Conservation (phyloP, 2,888 invertebrate genomes). For the Hesperia comma region DNA sequence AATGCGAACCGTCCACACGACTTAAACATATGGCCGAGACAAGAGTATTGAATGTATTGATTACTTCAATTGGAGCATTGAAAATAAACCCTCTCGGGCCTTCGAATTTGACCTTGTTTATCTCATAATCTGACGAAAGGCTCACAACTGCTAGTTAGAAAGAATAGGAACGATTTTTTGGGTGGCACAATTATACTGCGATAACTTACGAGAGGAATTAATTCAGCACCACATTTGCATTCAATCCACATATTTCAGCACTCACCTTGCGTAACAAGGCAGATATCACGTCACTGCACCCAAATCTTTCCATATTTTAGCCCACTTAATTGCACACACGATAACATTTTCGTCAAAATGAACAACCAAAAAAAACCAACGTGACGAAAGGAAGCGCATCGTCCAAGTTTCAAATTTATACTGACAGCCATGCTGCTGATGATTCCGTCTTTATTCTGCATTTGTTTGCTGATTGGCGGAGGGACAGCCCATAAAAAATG, state of each 20-base stretch:
- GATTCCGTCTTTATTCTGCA: constrained; percentile 92
- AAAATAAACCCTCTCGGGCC: constrained; percentile 46
- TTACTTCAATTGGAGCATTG: constrained; percentile 52
- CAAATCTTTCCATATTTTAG: constrained; percentile 82
- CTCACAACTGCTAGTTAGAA: constrained; percentile 62
- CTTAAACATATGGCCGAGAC: constrained; percentile 76
- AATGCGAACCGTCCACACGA: constrained; percentile 67
- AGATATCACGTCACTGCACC: constrained; percentile 80
- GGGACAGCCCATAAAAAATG: constrained; percentile 61
- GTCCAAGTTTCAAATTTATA: constrained; percentile 96
- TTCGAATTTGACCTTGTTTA: constrained; percentile 65
- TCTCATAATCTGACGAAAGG: constrained; percentile 65
- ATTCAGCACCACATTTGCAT: constrained; percentile 8
- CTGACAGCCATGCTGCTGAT: constrained; percentile 97
- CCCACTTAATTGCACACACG: constrained; percentile 81
- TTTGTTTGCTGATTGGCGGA: constrained; percentile 87
- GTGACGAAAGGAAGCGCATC: constrained; percentile 93
- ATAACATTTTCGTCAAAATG: constrained; percentile 80
- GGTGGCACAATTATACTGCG: constrained; percentile 46
- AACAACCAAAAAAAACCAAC: constrained; percentile 84
- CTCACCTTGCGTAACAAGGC: constrained; percentile 68
- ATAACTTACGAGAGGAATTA: constrained; percentile 14
- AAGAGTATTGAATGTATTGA: constrained; percentile 65
- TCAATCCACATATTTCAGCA: constrained; percentile 38
- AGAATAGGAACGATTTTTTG: constrained; percentile 62